Base-by-base conservation (phyloP, 2,888 invertebrate genomes). In the Cactoblastis cactorum region DNA sequence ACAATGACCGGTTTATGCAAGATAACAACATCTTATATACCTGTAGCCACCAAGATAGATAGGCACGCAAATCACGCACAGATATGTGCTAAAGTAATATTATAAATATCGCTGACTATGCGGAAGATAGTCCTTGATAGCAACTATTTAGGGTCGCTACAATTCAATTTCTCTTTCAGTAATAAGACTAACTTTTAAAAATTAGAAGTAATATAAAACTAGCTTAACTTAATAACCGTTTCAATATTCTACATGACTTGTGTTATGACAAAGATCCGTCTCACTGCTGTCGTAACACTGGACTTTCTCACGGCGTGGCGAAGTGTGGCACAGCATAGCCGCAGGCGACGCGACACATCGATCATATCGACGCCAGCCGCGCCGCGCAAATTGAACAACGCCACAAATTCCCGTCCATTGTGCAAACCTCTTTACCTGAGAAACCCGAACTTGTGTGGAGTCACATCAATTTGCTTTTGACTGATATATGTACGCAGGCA, bases 291-390 rank as follows among this genome's bases (percentile, higher is more conserved):
- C 15, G 47, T 38, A 48, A 48, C 37, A 22, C 47, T 48, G 47
- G 35, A 37, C 37, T 37, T 48, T 48, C 45, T 32, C 45, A 49
- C 49, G 46, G 11, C 35, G 47, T n/a, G 45, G 47, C 45, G 38
- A 17, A 11, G 52, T 24, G 47, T 38, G 39, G 35, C 35, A 49
- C 38, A 14, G 24, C 1, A 17, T 32, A 48, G 15, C 50, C 47
- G 53, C 56, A 49, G 45, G 46, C 45, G 35, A 15, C 43, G 51
- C 32, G 50, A 11, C 48, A 39, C 49, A 57, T 63, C 59, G 55
- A 59, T 65, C 63, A 62, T 39, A 52, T 53, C 58, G 53, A 56
- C 59, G 53, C 54, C n/a, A n/a, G n/a, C 53, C 57, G 58, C 53
- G 51, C 51, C 49, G 45, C 49, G 49, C 39, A 53, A 52, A 41